Evolutionary conservation across 2,113 vertebrate species (phyloP).

Genomic region (Melanerpes formicivorus): DNA sequence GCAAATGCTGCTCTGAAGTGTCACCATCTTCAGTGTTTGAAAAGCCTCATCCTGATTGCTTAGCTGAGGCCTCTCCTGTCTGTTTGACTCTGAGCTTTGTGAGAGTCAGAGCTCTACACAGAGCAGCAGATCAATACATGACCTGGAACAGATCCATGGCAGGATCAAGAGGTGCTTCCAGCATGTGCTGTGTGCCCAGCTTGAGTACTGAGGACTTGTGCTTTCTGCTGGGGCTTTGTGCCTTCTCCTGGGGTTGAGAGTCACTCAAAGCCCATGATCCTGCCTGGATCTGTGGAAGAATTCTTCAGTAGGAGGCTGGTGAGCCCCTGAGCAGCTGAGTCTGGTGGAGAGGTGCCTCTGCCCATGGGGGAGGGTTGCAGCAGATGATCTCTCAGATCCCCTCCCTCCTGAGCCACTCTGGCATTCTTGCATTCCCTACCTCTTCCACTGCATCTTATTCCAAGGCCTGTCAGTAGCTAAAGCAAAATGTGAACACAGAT

Average conservation of each 20-base stretch:
- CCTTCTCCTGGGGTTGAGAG: not conserved
- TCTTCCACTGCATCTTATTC: not conserved
- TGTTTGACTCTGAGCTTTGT: not conserved
- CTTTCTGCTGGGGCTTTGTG: not conserved
- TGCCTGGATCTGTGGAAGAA: too few relatives aligned
- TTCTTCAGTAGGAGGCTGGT: too few relatives aligned
- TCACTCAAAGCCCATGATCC: not conserved
- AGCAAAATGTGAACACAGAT: not conserved
- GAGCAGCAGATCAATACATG: not conserved
- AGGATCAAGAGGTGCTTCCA: not conserved
- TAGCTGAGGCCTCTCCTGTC: not conserved
- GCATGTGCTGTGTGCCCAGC: rapidly evolving
- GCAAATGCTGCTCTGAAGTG: rapidly evolving
- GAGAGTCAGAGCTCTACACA: not conserved
- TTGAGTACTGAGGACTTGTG: not conserved
- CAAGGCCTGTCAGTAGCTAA: not conserved
- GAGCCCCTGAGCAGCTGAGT: too few relatives aligned
- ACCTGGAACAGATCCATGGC: not conserved
- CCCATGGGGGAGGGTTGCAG: too few relatives aligned
- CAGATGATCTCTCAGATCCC: too few relatives aligned
- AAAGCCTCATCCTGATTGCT: rapidly evolving
- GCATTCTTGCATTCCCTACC: not conserved
- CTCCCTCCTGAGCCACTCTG: too few relatives aligned
- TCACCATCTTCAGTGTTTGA: not conserved
- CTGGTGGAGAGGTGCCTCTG: too few relatives aligned